Evolutionary conservation across 1,140 invertebrate species (phyloP).

Genomic region (Luehdorfia chinensis): DNA sequence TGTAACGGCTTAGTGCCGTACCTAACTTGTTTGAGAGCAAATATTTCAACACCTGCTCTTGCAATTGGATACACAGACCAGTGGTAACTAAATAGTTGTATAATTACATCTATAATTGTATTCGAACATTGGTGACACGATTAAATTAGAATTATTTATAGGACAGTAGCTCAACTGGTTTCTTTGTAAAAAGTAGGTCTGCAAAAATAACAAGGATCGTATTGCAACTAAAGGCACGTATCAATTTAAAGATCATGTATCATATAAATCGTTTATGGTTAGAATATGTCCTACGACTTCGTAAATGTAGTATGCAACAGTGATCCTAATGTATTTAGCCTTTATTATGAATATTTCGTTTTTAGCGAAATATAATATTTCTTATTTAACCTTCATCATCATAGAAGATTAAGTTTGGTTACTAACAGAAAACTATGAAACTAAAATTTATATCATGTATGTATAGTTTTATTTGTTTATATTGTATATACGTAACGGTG

Average conservation of each 20-base stretch:
- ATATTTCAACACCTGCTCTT: slow-evolving; percentile 33
- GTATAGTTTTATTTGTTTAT: no score
- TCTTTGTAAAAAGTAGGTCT: slow-evolving; percentile 7
- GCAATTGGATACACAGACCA: background rate
- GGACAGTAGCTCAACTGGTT: slow-evolving; percentile 4
- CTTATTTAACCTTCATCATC: no score
- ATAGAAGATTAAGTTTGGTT: no score
- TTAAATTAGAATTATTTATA: slow-evolving; percentile 18
- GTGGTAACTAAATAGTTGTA: slow-evolving; percentile 3
- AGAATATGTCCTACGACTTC: slow-evolving; percentile 2
- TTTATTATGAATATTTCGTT: background rate
- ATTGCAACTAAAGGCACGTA: slow-evolving; percentile 6
- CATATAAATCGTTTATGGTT: slow-evolving; percentile 8
- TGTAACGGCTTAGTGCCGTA: no score
- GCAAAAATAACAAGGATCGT: slow-evolving; percentile 2
- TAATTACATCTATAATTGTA: slow-evolving; percentile 10
- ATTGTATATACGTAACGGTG: no score
- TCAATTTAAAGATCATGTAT: slow-evolving; percentile 6
- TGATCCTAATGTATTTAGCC: background rate
- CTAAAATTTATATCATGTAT: no score
- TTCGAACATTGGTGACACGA: background rate
- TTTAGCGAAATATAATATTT: no score
- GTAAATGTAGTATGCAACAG: background rate
- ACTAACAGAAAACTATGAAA: no score
- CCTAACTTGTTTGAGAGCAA: slow-evolving; percentile 26